phyloP scores from a whole-genome alignment of 2,113 vertebrate genomes.

The Holacanthus passer region DNA sequence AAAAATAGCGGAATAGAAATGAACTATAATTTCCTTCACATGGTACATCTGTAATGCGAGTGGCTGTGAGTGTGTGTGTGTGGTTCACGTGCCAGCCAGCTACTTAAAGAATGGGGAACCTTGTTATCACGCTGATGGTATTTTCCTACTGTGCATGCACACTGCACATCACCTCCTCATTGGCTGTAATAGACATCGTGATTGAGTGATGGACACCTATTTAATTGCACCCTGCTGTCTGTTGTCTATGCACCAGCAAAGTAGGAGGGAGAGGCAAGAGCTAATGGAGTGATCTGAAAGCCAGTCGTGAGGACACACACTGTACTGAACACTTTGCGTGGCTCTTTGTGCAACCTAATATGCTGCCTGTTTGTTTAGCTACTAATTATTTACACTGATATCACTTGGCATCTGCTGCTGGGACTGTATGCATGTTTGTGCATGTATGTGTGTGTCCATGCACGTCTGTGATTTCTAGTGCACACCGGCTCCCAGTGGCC shows the following conservation, averaged over 20 bases:
- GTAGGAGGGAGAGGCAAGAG: constrained; percentile 33
- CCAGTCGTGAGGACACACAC: constrained; percentile 29
- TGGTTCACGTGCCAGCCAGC: constrained; percentile 5
- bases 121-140: constrained; percentile 46
- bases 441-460: constrained; percentile 43
- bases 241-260: constrained; percentile 43
- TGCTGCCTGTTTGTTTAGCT: constrained; percentile 54
- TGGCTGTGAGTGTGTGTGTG: constrained; percentile 12
- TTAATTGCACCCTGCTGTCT: constrained; percentile 59
- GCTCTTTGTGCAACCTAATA: constrained; percentile 42
- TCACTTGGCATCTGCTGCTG: constrained; percentile 54
- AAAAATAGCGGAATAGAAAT: constrained; percentile 36
- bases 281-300: constrained; percentile 31
- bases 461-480: constrained; percentile 44
- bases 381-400: constrained; percentile 67
- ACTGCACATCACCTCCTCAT: constrained; percentile 32
- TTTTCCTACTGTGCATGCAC: constrained; percentile 50
- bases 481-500: constrained; percentile 72
- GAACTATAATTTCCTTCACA: constrained; percentile 42
- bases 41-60: constrained; percentile 11
- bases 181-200: constrained; percentile 32
- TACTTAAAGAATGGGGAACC: constrained; percentile 39
- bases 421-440: constrained; percentile 37
- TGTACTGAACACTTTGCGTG: constrained; percentile 35
- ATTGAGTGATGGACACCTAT: constrained; percentile 59